A percentile compares a stretch with the other conserved stretches of the same genome.
Evolutionary conservation across 2,113 vertebrate species (phyloP).

Genomic region (Ictidomys tridecemlineatus): DNA sequence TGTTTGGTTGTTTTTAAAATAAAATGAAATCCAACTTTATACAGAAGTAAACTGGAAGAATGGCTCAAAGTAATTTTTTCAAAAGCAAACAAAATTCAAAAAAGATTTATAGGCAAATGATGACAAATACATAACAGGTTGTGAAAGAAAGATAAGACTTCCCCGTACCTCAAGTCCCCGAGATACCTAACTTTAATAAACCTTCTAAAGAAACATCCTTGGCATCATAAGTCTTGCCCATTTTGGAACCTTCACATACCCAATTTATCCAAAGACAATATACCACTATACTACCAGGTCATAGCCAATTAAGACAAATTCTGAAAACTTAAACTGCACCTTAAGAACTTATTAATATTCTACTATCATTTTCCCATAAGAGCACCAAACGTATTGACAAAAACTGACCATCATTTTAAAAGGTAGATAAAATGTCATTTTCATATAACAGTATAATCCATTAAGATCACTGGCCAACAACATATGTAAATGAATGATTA

Average conservation of each 20-base stretch:
- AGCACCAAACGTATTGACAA: neutral
- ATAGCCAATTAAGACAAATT: neutral
- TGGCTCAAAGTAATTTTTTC: neutral
- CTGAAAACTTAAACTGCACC: neutral
- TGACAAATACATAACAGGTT: neutral
- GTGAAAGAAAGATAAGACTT: neutral
- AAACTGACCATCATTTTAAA: neutral
- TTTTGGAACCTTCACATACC: neutral
- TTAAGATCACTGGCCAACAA: neutral
- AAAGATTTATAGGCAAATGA: neutral
- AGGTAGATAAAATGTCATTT: neutral
- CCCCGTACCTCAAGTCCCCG: neutral
- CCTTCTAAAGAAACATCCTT: neutral
- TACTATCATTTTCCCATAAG: neutral
- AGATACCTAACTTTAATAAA: neutral
- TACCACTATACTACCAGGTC: neutral
- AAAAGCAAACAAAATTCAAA: neutral
- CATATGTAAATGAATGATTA: neutral
- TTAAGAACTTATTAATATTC: neutral
- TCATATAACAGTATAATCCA: constrained; percentile 17
- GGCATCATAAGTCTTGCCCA: neutral
- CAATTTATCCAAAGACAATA: neutral
- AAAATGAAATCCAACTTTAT: constrained; percentile 14
- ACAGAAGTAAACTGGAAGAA: neutral
- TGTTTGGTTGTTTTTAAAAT: neutral